Evolutionary conservation across 1,140 invertebrate species (phyloP).

Genomic region (Diachasma alloeum): DNA sequence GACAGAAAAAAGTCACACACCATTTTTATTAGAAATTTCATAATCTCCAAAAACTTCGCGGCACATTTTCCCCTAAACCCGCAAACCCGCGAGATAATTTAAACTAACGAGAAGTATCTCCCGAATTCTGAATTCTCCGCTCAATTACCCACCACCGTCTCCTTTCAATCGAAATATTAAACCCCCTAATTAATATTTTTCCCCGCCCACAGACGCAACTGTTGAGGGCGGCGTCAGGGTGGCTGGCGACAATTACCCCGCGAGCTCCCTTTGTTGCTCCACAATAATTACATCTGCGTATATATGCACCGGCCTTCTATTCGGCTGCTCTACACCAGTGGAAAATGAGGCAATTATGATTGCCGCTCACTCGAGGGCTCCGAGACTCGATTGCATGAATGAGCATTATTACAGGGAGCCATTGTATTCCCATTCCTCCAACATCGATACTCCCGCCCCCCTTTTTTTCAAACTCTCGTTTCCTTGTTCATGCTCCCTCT

Average conservation of each 20-base stretch:
- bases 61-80: too few relatives aligned
- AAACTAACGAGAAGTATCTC: too few relatives aligned
- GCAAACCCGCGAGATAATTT: too few relatives aligned
- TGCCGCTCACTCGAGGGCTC: background rate
- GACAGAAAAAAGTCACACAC: too few relatives aligned
- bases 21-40: too few relatives aligned
- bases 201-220: background rate
- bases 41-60: too few relatives aligned
- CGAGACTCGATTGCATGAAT: constrained; percentile 8
- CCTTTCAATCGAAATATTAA: too few relatives aligned
- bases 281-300: background rate
- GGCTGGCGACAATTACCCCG: background rate
- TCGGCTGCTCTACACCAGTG: background rate
- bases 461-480: too few relatives aligned
- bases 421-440: background rate
- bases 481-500: too few relatives aligned
- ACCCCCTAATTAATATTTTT: background rate
- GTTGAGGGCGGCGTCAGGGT: background rate
- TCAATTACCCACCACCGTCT: too few relatives aligned
- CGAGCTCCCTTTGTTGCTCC: background rate
- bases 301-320: background rate
- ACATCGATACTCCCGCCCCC: constrained; percentile 21
- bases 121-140: too few relatives aligned
- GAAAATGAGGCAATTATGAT: constrained; percentile 14
- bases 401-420: constrained; percentile 21